A percentile compares a stretch with the other conserved stretches of the same genome.
These are phyloP conservation scores for Monochamus saltuarius DNA, from an alignment of 1,140 invertebrate species.

Conservation along the genomic window DNA sequence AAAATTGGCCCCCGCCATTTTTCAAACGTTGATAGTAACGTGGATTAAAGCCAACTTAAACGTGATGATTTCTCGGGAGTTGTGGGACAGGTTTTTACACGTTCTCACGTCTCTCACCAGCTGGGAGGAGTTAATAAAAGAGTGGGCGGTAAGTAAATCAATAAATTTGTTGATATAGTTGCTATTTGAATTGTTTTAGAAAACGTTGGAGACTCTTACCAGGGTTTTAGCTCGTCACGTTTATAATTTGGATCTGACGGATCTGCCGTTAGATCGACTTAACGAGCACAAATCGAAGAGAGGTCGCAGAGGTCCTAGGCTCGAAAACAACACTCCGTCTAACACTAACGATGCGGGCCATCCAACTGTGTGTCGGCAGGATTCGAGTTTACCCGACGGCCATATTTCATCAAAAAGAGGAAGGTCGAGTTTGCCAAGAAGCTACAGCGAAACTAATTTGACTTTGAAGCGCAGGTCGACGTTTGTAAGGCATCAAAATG, in stretches of 20 bases:
- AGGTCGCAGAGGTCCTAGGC: conserved; percentile 33
- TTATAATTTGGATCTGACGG: conserved; percentile 87
- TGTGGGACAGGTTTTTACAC: conserved; percentile 94
- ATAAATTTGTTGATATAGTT: conserved; percentile 2
- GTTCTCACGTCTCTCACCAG: conserved; percentile 86
- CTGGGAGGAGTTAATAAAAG: conserved; percentile 93
- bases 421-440: conserved; percentile 53
- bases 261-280: conserved; percentile 82
- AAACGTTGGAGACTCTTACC: conserved; percentile 95
- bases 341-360: conserved; percentile 22
- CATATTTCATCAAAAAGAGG: conserved; percentile 33
- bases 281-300: conserved; percentile 71
- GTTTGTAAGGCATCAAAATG: conserved; percentile 26
- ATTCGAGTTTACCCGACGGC: conserved; percentile 44
- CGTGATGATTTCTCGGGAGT: conserved; percentile 75
- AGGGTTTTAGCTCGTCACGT: conserved; percentile 90
- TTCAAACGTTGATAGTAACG: conserved; percentile 94
- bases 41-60: conserved; percentile 98
- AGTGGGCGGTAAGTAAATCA: conserved; percentile 82
- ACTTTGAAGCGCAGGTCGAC: conserved; percentile 34
- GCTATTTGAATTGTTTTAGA: conserved; percentile 58
- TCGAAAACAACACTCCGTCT: conserved; percentile 34
- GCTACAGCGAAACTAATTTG: conserved; percentile 58
- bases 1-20: conserved; percentile 86
- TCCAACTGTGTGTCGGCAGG: conserved; percentile 37